Percentiles rank a stretch among this genome's conserved stretches.
Conservation (phyloP, 2,888 invertebrate genomes). For the Mythimna impura region DNA sequence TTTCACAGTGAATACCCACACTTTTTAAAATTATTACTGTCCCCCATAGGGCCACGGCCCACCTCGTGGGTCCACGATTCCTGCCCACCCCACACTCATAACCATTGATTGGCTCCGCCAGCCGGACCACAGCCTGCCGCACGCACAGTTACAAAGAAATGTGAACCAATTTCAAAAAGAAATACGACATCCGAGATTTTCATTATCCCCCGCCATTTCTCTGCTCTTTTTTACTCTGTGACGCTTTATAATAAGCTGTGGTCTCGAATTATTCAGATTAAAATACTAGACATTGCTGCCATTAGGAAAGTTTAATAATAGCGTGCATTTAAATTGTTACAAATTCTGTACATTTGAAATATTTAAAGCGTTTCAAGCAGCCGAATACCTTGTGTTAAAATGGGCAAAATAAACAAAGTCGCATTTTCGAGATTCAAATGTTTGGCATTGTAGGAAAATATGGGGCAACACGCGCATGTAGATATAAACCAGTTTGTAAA, state of each 20-base stretch:
- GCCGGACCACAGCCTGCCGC: constrained; percentile 78
- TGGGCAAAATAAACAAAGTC: constrained; percentile 35
- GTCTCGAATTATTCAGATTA: constrained; percentile 68
- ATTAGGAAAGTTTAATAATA: constrained; percentile 52
- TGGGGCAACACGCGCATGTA: constrained; percentile 23
- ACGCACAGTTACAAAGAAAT: constrained; percentile 84
- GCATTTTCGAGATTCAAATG: constrained; percentile 38
- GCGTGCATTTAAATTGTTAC: constrained; percentile 44
- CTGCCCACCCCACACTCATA: constrained; percentile 73
- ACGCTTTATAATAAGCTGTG: constrained; percentile 70
- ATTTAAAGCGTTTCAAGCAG: constrained; percentile 48
- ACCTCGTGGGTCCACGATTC: constrained; percentile 49
- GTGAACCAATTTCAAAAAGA: constrained; percentile 86
- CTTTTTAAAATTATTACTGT: constrained; percentile 85
- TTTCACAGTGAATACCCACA: constrained; percentile 84
- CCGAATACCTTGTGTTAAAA: constrained; percentile 35
- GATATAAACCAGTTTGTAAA: constrained; percentile 38
- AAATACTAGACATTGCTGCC: constrained; percentile 60
- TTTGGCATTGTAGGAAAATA: constrained; percentile 40
- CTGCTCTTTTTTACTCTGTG: constrained; percentile 69
- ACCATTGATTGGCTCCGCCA: constrained; percentile 84
- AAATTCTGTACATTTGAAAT: constrained; percentile 37
- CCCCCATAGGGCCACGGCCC: constrained; percentile 56
- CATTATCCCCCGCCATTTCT: constrained; percentile 75
- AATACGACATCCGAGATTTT: constrained; percentile 82